phyloP scores from a whole-genome alignment of 1,140 invertebrate genomes.

The Drosophila saltans region DNA sequence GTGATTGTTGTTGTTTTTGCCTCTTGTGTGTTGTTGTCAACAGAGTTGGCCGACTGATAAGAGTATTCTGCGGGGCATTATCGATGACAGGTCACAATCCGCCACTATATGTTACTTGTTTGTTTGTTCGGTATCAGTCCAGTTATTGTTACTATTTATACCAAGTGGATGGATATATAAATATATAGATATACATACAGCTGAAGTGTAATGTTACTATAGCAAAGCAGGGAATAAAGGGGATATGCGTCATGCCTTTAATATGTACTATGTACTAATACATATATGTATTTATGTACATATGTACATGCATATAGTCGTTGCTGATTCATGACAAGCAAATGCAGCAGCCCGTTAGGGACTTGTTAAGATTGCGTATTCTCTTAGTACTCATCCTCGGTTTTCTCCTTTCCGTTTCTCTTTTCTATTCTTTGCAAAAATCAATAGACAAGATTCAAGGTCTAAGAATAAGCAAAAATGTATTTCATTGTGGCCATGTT shows the following conservation, averaged over 20 bases:
- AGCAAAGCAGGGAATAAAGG: not conserved
- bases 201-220: not conserved
- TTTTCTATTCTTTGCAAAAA: constrained; percentile 35
- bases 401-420: constrained; percentile 4
- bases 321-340: constrained; percentile 45
- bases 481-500: constrained; percentile 24
- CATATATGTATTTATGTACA: not conserved
- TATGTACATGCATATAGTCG: constrained; percentile 20
- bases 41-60: constrained; percentile 26
- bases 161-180: constrained; percentile 12
- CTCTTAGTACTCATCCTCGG: not conserved
- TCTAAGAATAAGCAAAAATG: constrained; percentile 36
- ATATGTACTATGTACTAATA: no score
- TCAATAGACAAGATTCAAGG: constrained; percentile 47
- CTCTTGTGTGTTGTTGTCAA: constrained; percentile 24
- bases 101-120: constrained; percentile 32
- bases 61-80: constrained; percentile 23
- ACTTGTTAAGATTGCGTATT: constrained; percentile 6
- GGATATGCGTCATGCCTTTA: not conserved
- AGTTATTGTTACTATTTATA: constrained; percentile 42
- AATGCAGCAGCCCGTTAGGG: constrained; percentile 31
- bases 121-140: constrained; percentile 44
- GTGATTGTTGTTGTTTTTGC: constrained; percentile 5
- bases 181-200: not conserved
- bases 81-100: constrained; percentile 41